Percentiles rank a stretch among this genome's conserved stretches.
phyloP scores from a whole-genome alignment of 53 echinoderm and acorn worm genomes.

The Paracentrotus lividus region DNA sequence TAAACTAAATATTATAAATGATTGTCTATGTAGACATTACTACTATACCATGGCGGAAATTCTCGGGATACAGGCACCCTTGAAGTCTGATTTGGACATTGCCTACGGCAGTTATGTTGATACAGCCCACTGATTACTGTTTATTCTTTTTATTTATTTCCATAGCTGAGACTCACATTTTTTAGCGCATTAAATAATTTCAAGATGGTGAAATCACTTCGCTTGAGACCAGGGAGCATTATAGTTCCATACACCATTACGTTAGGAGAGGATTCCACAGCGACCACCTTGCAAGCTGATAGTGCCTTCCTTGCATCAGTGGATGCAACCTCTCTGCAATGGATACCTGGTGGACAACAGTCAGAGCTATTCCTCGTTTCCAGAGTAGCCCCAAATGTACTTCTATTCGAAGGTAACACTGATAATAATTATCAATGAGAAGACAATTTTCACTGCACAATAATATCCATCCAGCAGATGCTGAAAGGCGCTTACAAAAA shows the following conservation, averaged over 20 bases:
- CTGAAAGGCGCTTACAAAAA: no score
- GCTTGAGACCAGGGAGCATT: background rate
- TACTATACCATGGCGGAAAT: no score
- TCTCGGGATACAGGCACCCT: no score
- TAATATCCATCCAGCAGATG: no score
- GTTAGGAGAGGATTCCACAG: background rate
- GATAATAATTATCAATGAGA: no score
- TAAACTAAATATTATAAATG: no score
- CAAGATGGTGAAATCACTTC: conserved; percentile 14
- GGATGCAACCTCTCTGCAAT: background rate
- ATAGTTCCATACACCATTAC: conserved; percentile 35
- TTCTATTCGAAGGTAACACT: background rate
- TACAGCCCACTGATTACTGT: no score
- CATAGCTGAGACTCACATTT: background rate
- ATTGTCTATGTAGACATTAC: no score
- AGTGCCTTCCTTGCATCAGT: background rate
- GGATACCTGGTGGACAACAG: background rate
- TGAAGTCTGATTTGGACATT: no score
- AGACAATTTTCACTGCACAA: no score
- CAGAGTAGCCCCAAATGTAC: background rate
- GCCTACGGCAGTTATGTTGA: no score
- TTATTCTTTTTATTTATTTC: no score
- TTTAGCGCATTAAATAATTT: background rate
- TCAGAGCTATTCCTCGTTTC: background rate
- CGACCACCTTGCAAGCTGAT: background rate